Conservation (phyloP, 2,113 vertebrate genomes). For the Neolamprologus tretocephalus region DNA sequence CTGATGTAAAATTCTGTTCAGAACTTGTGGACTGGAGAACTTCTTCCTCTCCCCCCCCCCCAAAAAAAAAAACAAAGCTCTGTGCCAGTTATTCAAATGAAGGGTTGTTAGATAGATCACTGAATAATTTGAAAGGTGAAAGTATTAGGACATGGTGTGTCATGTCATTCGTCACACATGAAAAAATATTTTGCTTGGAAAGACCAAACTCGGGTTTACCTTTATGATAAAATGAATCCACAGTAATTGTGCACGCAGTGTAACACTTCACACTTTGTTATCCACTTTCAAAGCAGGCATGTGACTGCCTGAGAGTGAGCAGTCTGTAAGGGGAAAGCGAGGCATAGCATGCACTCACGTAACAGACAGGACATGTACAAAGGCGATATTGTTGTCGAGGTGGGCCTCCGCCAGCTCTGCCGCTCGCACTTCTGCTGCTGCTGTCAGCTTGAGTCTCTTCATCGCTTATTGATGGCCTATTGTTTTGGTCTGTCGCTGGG, state of each 20-base stretch:
- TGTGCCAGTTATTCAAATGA: background rate
- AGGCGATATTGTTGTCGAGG: slow-evolving; percentile 24
- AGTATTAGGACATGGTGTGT: background rate
- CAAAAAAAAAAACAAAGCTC: background rate
- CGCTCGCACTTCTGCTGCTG: slow-evolving; percentile 22
- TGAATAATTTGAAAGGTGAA: background rate
- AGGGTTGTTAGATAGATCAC: background rate
- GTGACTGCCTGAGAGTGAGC: slow-evolving; percentile 6
- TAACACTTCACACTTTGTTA: background rate
- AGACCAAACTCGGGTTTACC: background rate
- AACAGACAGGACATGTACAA: background rate
- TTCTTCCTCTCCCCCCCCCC: fast-evolving
- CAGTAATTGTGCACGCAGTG: background rate
- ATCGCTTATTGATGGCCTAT: slow-evolving; percentile 32
- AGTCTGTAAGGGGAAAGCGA: background rate
- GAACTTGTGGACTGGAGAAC: background rate
- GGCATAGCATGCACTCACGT: background rate
- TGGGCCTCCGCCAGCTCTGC: background rate
- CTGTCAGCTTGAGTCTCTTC: slow-evolving; percentile 30
- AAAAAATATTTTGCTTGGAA: background rate
- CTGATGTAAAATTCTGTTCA: background rate
- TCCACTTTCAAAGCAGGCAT: background rate
- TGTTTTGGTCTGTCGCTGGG: slow-evolving; percentile 16
- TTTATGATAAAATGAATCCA: background rate
- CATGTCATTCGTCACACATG: background rate